Percentiles rank a stretch among this genome's conserved stretches.
phyloP scores from a whole-genome alignment of 1,140 invertebrate species.

The Zaprionus tsacasi region DNA sequence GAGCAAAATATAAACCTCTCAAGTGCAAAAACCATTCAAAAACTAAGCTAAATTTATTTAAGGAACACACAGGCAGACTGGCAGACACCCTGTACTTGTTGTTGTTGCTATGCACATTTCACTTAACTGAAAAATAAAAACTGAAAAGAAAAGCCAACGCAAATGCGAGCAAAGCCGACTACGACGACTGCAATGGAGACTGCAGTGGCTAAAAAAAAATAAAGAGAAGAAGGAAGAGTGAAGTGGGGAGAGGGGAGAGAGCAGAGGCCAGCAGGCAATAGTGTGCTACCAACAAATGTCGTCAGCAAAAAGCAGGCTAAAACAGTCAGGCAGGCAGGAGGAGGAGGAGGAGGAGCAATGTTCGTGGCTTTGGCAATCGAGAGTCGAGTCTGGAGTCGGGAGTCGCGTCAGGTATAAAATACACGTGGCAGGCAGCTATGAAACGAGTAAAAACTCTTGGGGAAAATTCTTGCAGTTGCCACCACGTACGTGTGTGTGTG shows the following conservation, averaged over 20 bases:
- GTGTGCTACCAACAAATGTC: constrained; percentile 63
- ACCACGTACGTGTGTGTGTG: constrained; percentile 59
- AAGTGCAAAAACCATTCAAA: constrained; percentile 82
- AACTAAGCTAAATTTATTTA: constrained; percentile 82
- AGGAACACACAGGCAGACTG: constrained; percentile 56
- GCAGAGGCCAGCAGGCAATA: constrained; percentile 32
- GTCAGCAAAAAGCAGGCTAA: constrained; percentile 56
- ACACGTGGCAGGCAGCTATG: constrained; percentile 52
- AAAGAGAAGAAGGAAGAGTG: neutral
- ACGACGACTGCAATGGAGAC: constrained; percentile 35
- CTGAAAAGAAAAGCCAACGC: constrained; percentile 81
- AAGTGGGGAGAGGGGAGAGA: neutral
- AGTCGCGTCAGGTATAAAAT: constrained; percentile 60
- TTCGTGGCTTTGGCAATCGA: constrained; percentile 21
- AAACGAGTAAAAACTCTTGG: constrained; percentile 47
- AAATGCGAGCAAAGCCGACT: constrained; percentile 75
- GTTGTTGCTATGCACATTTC: constrained; percentile 65
- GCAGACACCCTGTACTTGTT: neutral
- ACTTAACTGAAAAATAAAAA: constrained; percentile 80
- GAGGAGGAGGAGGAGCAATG: neutral
- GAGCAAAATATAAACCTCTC: constrained; percentile 79
- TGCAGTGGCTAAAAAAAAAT: constrained; percentile 18
- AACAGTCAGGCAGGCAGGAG: neutral
- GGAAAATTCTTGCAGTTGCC: constrained; percentile 55
- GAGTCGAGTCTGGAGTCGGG: constrained; percentile 38